Percentiles rank a stretch among this genome's conserved stretches.
Conservation (phyloP, 2,113 vertebrate species). For the Apus apus region DNA sequence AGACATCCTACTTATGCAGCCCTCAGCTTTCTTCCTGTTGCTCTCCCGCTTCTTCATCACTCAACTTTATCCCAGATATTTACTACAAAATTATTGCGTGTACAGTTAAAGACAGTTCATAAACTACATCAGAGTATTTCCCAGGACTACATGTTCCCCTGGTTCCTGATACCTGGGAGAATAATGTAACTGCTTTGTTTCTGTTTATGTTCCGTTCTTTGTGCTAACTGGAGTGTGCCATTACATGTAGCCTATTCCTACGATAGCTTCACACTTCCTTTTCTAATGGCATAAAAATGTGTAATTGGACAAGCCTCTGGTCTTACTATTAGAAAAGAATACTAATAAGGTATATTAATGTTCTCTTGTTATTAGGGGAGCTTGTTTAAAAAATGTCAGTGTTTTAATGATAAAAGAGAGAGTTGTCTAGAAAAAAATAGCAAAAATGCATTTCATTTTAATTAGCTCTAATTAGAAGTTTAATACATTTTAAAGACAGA, state of each 20-base stretch:
- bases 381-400: constrained; percentile 44
- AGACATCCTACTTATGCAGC: neutral
- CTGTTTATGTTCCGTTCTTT: neutral
- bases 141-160: neutral
- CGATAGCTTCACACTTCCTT: neutral
- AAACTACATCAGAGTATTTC: neutral
- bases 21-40: neutral
- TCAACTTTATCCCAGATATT: neutral
- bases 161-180: neutral
- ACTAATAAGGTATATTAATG: constrained; percentile 34
- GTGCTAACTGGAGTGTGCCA: neutral
- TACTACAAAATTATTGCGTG: neutral
- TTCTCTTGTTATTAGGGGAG: constrained; percentile 17
- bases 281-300: constrained; percentile 21
- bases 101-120: neutral
- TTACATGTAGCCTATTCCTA: neutral
- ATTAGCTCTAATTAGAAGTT: constrained; percentile 52
- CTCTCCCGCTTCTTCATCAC: neutral
- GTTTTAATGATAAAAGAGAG: constrained; percentile 51
- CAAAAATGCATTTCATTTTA: constrained; percentile 43
- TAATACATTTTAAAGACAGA: constrained; percentile 45
- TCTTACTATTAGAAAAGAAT: constrained; percentile 30
- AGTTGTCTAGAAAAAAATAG: constrained; percentile 22
- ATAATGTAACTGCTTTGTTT: neutral
- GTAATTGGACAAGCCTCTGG: constrained; percentile 41